These are phyloP conservation scores for Phyllotis vaccarum DNA, from an alignment of 2,797 vertebrate genomes.

Conservation along the genomic window DNA sequence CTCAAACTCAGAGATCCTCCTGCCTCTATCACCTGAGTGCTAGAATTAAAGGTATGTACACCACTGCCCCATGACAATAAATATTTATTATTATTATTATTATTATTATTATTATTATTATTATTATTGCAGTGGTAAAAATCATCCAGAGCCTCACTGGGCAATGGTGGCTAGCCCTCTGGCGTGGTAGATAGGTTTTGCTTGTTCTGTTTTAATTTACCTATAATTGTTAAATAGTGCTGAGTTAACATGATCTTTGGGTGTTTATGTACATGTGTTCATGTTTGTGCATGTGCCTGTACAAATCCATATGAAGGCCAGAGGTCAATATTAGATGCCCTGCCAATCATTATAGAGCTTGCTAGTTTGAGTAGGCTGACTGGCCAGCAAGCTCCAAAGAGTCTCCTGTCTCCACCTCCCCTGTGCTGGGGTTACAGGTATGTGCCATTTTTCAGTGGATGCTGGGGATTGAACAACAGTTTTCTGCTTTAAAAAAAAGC, in stretches of 20 bases:
- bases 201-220: not conserved
- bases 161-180: not conserved
- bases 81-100: not conserved
- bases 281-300: not conserved
- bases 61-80: not conserved
- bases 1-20: not conserved
- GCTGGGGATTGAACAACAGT: not conserved
- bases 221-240: slow-evolving; percentile 39
- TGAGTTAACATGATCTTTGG: not conserved
- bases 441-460: not conserved
- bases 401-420: not conserved
- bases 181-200: not conserved
- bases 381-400: not conserved
- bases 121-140: not conserved
- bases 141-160: not conserved
- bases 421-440: not conserved
- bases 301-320: not conserved
- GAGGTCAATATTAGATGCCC: not conserved
- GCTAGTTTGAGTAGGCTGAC: not conserved
- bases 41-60: not conserved
- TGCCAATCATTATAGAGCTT: not conserved
- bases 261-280: not conserved
- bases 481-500: not conserved
- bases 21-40: not conserved
- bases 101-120: not conserved